phyloP scores from a whole-genome alignment of 1,140 invertebrate species.

The Drosophila ananassae region DNA sequence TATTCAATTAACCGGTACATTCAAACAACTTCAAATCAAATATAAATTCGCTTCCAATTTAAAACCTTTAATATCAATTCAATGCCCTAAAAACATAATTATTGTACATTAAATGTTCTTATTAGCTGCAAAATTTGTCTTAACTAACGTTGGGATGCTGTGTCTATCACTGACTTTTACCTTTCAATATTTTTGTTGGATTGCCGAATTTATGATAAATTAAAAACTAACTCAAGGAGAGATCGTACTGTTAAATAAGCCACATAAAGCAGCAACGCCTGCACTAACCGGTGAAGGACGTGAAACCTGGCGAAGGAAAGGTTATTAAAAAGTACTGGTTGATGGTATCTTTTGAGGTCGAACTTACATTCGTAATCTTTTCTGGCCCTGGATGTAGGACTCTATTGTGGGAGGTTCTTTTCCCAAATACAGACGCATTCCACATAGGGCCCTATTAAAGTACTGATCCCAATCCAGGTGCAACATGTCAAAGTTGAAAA shows the following conservation, averaged over 20 bases:
- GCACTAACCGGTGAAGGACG: not conserved
- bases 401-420: constrained; percentile 87
- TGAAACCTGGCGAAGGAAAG: not conserved
- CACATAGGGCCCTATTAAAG: constrained; percentile 86
- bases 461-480: constrained; percentile 88
- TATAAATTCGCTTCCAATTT: not conserved
- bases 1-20: too few species aligned
- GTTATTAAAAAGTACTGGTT: not conserved
- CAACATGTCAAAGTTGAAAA: constrained; percentile 89
- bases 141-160: not conserved
- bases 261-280: not conserved
- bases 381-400: constrained; percentile 63
- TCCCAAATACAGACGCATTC: constrained; percentile 87
- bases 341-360: not conserved
- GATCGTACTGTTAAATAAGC: not conserved
- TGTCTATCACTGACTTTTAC: not conserved
- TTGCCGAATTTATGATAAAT: not conserved
- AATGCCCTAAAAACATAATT: not conserved
- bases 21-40: not conserved
- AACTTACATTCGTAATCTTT: not conserved
- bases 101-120: not conserved
- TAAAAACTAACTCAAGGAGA: not conserved
- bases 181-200: not conserved
- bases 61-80: not conserved
- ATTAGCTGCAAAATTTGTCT: not conserved